Conservation (phyloP, 2,888 invertebrate species). For the Heterodera filipjevi region DNA sequence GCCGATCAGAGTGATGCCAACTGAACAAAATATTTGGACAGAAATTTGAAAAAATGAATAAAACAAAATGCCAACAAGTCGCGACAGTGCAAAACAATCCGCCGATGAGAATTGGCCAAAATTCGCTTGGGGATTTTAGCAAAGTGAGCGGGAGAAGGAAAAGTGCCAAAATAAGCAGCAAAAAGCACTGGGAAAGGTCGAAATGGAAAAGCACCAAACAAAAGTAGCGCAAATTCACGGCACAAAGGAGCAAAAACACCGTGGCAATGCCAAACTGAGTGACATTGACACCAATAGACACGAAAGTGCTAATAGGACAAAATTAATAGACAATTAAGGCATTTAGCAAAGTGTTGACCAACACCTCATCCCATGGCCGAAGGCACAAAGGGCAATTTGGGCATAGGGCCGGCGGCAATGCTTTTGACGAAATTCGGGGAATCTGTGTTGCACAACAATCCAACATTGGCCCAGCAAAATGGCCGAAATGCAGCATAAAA, state of each 20-base stretch:
- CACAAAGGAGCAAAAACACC: conserved; percentile 56
- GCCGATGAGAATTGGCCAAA: conserved; percentile 48
- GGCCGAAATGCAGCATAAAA: conserved; percentile 1
- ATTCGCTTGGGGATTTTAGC: conserved; percentile 61
- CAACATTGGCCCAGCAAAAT: conserved; percentile 21
- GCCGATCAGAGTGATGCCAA: conserved; percentile 35
- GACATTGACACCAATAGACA: conserved; percentile 56
- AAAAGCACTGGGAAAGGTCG: conserved; percentile 44
- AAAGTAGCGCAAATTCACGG: conserved; percentile 58
- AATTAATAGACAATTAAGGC: neutral
- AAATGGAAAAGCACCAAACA: conserved; percentile 47
- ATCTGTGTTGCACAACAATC: conserved; percentile 35
- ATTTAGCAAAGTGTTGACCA: no score
- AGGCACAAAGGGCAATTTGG: conserved; percentile 54
- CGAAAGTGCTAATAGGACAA: conserved; percentile 31
- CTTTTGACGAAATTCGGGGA: conserved; percentile 54
- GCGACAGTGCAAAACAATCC: neutral
- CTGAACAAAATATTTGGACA: neutral
- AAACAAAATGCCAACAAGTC: conserved; percentile 19
- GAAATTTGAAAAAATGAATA: neutral
- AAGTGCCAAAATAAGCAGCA: conserved; percentile 49
- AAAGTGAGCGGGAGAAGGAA: conserved; percentile 56
- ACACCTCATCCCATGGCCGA: conserved; percentile 35
- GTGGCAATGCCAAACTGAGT: conserved; percentile 58
- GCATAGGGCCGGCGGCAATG: conserved; percentile 62